Evolutionary conservation across 1,140 invertebrate genomes (phyloP).

Genomic region (Diuraphis noxia): DNA sequence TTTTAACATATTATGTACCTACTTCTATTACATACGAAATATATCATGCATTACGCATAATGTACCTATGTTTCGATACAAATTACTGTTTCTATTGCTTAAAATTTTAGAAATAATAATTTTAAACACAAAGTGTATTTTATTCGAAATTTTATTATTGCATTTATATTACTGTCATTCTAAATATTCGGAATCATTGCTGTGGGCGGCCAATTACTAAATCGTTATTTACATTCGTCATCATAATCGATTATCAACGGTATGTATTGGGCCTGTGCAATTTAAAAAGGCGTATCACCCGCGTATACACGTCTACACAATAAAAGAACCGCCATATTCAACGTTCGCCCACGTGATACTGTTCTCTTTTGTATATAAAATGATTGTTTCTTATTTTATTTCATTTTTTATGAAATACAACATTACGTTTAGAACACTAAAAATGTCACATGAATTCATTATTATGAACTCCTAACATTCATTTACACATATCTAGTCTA

Average conservation of each 20-base stretch:
- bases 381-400: neutral
- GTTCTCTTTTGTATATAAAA: neutral
- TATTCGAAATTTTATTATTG: slow-evolving; percentile 32
- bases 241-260: slow-evolving; percentile 38
- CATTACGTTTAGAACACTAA: neutral
- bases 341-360: neutral
- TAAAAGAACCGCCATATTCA: slow-evolving; percentile 12
- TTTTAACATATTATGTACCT: neutral
- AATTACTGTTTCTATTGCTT: neutral
- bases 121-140: neutral
- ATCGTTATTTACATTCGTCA: slow-evolving; percentile 41
- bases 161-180: neutral
- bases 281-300: slow-evolving; percentile 36
- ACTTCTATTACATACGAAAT: neutral
- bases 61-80: neutral
- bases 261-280: neutral
- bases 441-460: neutral
- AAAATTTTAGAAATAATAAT: neutral
- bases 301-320: neutral
- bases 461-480: neutral
- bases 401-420: neutral
- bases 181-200: neutral
- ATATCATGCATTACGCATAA: too few species aligned
- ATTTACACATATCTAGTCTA: neutral
- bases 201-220: slow-evolving; percentile 32